Conservation (phyloP, 2,888 invertebrate species). For the Drosophila picticornis region DNA sequence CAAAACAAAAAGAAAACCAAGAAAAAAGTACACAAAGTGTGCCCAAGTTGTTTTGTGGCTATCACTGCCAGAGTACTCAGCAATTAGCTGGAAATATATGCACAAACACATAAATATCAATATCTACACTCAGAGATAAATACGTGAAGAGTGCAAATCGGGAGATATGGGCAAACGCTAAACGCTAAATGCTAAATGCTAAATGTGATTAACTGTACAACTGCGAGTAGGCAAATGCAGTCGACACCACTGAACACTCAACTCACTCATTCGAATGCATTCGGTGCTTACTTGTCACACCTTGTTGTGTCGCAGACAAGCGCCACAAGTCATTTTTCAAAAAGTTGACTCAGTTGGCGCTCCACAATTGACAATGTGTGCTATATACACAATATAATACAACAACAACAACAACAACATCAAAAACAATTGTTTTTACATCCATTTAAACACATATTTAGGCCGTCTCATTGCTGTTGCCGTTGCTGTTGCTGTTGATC, state of each 20-base stretch:
- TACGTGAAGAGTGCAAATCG: not conserved
- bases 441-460: not conserved
- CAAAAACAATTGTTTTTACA: not conserved
- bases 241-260: not conserved
- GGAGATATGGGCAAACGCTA: too few species aligned
- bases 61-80: not conserved
- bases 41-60: not conserved
- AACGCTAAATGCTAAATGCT: not conserved
- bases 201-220: not conserved
- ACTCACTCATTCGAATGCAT: not conserved
- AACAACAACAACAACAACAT: not conserved
- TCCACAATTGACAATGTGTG: not conserved
- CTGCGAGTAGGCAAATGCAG: not conserved
- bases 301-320: not conserved
- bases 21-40: not conserved
- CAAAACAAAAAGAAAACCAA: not conserved
- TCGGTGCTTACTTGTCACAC: not conserved
- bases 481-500: not conserved
- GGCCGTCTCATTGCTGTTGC: not conserved
- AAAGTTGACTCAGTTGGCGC: not conserved
- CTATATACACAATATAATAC: not conserved
- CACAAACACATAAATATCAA: not conserved
- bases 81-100: not conserved
- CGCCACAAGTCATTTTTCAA: not conserved
- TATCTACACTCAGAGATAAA: not conserved